Conservation (phyloP, 2,113 vertebrate genomes). For the Rhinichthys klamathensis region DNA sequence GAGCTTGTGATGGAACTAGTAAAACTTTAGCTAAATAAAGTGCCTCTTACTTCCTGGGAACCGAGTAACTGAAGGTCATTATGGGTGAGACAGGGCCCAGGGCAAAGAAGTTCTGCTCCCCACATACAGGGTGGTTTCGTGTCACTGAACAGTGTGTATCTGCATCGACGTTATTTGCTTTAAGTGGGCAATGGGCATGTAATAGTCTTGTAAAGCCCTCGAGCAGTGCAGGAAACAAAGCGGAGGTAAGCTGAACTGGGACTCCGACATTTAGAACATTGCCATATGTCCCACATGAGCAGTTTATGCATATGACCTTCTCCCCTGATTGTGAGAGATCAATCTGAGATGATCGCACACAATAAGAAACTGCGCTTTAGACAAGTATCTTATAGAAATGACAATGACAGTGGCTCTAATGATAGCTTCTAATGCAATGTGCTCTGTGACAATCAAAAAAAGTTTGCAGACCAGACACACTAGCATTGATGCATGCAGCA, state of each 20-base stretch:
- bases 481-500: background rate
- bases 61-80: constrained; percentile 64
- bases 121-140: constrained; percentile 60
- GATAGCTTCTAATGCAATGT: background rate
- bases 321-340: constrained; percentile 7
- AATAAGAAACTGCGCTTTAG: background rate
- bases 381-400: background rate
- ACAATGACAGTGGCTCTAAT: background rate
- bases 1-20: constrained; percentile 57
- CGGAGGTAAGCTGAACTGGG: constrained; percentile 40
- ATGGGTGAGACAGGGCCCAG: constrained; percentile 59
- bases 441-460: background rate
- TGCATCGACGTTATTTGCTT: constrained; percentile 71
- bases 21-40: constrained; percentile 69
- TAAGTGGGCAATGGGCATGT: constrained; percentile 76
- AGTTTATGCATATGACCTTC: constrained; percentile 41
- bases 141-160: constrained; percentile 66
- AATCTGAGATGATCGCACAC: background rate
- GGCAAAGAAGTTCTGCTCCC: constrained; percentile 55
- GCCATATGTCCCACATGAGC: constrained; percentile 52
- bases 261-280: constrained; percentile 51
- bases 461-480: background rate
- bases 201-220: constrained; percentile 73
- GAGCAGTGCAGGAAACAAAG: constrained; percentile 65
- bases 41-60: constrained; percentile 42